phyloP scores from a whole-genome alignment of 2,113 vertebrate species.

The Axis porcinus region DNA sequence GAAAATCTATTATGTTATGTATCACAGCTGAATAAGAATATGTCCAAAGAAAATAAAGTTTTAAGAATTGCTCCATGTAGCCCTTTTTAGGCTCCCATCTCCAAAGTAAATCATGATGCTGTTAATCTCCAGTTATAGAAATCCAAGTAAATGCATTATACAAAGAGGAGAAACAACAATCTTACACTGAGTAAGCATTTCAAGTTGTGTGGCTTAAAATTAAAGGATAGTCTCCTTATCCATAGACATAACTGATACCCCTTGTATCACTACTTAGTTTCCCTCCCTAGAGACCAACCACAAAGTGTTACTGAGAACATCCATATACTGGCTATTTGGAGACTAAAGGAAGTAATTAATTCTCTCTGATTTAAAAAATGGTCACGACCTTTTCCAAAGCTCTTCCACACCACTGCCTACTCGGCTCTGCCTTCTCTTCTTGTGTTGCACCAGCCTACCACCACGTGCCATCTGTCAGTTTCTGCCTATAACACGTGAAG shows the following conservation, averaged over 20 bases:
- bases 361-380: background rate
- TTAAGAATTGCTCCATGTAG: background rate
- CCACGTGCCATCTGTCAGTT: constrained; percentile 62
- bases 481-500: constrained; percentile 72
- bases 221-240: background rate
- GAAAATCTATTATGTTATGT: background rate
- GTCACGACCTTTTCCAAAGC: constrained; percentile 59
- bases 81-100: background rate
- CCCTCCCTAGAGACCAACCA: background rate
- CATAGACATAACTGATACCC: background rate
- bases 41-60: background rate
- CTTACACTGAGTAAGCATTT: background rate
- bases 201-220: background rate
- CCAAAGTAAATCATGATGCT: background rate
- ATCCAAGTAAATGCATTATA: background rate
- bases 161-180: background rate
- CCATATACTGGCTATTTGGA: background rate
- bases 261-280: background rate
- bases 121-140: background rate
- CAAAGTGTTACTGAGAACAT: background rate
- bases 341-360: background rate
- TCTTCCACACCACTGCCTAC: constrained; percentile 43
- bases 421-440: background rate
- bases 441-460: background rate
- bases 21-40: background rate